Evolutionary conservation across 1,140 invertebrate species (phyloP).

Genomic region (Heterodera schachtii): DNA sequence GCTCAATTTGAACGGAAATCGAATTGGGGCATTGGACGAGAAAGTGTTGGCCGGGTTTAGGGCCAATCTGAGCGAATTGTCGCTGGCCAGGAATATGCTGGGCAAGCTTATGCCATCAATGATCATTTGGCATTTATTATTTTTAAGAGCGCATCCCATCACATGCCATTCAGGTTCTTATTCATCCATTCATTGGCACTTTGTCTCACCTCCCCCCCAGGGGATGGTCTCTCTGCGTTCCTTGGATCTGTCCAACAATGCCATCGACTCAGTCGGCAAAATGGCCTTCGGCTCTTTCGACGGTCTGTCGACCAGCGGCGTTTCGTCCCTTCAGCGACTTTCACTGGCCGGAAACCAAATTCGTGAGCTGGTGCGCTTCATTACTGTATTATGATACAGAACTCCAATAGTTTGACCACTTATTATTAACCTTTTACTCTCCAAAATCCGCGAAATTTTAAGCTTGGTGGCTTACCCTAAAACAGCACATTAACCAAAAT

Average conservation of each 20-base stretch:
- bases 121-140: no score
- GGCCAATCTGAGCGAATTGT: constrained; percentile 43
- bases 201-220: constrained; percentile 17
- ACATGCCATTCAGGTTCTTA: neutral
- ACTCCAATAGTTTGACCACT: no score
- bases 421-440: no score
- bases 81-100: constrained; percentile 45
- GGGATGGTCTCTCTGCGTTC: constrained; percentile 41
- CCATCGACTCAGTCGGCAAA: constrained; percentile 40
- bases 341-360: constrained; percentile 51
- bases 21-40: constrained; percentile 43
- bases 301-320: constrained; percentile 3
- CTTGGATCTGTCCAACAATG: constrained; percentile 45
- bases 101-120: neutral
- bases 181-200: neutral
- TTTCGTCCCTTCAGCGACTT: constrained; percentile 29
- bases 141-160: constrained; percentile 4
- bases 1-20: constrained; percentile 48
- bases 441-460: no score
- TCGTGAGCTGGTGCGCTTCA: constrained; percentile 29
- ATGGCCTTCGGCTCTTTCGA: constrained; percentile 51
- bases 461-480: no score
- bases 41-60: constrained; percentile 40
- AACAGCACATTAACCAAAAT: no score
- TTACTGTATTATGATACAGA: neutral